Evolutionary conservation across 2,888 invertebrate species (phyloP), one percentile per base, ranked within the genome.

Genomic region (Tenthredo amoena): DNA sequence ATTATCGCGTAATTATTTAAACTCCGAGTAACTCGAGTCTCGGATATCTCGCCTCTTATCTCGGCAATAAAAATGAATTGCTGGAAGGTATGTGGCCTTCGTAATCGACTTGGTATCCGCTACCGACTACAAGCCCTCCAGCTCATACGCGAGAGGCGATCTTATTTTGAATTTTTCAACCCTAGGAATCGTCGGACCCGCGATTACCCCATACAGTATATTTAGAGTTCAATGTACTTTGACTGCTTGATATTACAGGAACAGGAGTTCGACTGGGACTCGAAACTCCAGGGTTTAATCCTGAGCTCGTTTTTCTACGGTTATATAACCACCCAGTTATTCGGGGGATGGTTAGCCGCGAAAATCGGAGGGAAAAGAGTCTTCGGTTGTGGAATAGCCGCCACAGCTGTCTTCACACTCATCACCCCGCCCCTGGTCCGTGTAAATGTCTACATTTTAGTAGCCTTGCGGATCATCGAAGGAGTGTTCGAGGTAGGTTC

Each of bases 221-320:
- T 37, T 6, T 5, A 37, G 37, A 37, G 6, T 6, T 37, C 6
- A 6, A 10, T 0, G 9, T 43, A 7, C 9, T 47, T 47, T 2
- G 6, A 31, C 47, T 6, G 7, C 37, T 85, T 18, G n/a, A 89
- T 88, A 18, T 91, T 93, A 47, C 94, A 96, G 96, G 94, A 94
- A n/a, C 96, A 95, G 88, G 97, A 97, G 90, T 98, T 98, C 91
- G 95, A 96, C 87, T 98, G 98, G 98, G 96, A 96, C 89, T 95
- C 96, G 0, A 96, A 96, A 91, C 95, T 96, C 62, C 97, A 97
- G 93, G 98, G 98, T 0, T 94, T 97, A 83, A 95, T 98, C 47
- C 94, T 98, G 82, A 97, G 97, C 90, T 97, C 98, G 0, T 98
- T 98, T 94, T 98, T 98, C 94, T 98, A 98, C 91, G 98, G 98